Conservation (phyloP, 2,797 vertebrate species). For the Catharus ustulatus region DNA sequence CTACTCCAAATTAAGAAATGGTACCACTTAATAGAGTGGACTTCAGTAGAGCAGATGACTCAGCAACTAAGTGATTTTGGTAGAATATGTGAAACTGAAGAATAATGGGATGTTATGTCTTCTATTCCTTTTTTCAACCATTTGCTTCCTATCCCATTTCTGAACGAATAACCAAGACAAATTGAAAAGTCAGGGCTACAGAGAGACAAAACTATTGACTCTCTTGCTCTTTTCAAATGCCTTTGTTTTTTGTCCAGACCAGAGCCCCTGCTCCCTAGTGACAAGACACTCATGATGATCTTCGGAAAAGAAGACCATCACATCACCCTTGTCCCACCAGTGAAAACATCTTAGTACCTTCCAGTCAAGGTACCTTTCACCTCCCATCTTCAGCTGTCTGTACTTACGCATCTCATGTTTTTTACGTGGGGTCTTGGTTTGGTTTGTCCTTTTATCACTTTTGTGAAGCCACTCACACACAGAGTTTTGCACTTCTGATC, state of each 20-base stretch:
- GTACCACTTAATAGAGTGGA: not conserved
- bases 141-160: not conserved
- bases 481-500: not conserved
- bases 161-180: not conserved
- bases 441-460: not conserved
- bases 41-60: not conserved
- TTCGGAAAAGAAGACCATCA: not conserved
- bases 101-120: not conserved
- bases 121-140: not conserved
- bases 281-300: not conserved
- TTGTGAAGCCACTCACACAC: not conserved
- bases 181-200: not conserved
- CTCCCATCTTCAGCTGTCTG: not conserved
- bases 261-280: not conserved
- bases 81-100: not conserved
- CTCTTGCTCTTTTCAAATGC: not conserved
- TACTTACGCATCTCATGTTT: not conserved
- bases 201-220: not conserved
- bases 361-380: not conserved
- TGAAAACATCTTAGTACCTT: not conserved
- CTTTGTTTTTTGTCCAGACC: not conserved
- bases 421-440: not conserved
- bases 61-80: not conserved
- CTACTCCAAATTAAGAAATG: not conserved
- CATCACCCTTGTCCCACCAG: not conserved